Evolutionary conservation across 2,113 vertebrate genomes (phyloP).

Genomic region (Bucco capensis): DNA sequence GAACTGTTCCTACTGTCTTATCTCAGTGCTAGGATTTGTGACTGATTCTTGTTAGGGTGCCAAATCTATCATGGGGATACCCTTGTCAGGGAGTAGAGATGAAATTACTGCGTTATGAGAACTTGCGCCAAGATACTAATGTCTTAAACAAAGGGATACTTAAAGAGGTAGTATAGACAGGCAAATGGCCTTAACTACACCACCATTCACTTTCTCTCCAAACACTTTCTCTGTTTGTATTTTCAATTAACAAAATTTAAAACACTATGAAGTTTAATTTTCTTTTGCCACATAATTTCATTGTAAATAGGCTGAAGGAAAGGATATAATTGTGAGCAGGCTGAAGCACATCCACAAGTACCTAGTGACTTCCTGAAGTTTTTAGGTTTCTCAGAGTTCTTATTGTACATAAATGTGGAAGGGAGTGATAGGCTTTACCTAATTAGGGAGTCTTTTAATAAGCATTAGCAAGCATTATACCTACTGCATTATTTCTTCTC

Average conservation of each 20-base stretch:
- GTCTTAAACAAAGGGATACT: not conserved
- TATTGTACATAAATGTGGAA: not conserved
- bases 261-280: not conserved
- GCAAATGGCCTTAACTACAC: not conserved
- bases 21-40: constrained; percentile 10
- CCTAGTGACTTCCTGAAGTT: not conserved
- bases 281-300: not conserved
- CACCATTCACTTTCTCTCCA: not conserved
- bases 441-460: not conserved
- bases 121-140: not conserved
- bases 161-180: not conserved
- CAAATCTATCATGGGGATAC: constrained; percentile 6
- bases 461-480: not conserved
- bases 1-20: constrained; percentile 14
- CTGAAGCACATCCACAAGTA: not conserved
- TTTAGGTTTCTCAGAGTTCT: not conserved
- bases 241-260: not conserved
- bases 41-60: constrained; percentile 14
- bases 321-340: not conserved
- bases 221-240: not conserved
- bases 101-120: not conserved
- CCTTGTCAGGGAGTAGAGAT: not conserved
- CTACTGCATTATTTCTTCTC: not conserved
- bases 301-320: not conserved
- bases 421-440: not conserved